Evolutionary conservation across 2,113 vertebrate species (phyloP), one percentile per base, ranked within the genome.

Genomic region (Physeter macrocephalus): DNA sequence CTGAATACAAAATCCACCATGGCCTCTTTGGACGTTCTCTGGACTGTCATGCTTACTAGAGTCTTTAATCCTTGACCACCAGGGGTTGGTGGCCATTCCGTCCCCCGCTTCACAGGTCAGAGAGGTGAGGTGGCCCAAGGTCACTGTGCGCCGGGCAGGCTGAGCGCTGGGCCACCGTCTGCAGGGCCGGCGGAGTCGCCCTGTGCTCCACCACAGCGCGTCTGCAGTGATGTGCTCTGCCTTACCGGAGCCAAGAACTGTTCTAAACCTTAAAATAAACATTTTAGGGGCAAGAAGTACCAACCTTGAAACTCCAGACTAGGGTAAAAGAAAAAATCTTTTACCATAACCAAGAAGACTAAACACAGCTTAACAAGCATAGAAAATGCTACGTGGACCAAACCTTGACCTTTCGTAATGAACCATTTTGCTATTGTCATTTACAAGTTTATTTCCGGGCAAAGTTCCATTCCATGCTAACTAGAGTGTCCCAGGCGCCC

Each of bases 301-400:
- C 96, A 98, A 95, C 96, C 98, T 97, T 98, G 96, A 98, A 98
- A 98, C 93, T 87, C 87, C 89, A 96, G 96, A 96, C 95, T 66
- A 20, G 74, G 94, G 92, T 88, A 81, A 93, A 95, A 96, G 88
- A 78, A 96, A 92, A 97, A 95, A 82, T 41, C 94, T 49, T 96
- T 93, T 86, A n/a, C 84, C 86, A 71, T 31, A 91, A 85, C 82
- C 88, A 86, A 91, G 95, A 96, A 96, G 96, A 97, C 97, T 96
- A 97, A 95, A 97, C 95, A 97, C 61, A 57, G 80, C 31, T 78
- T 87, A 3, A 83, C 29, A 7, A 31, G 81, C 49, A 36, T 41
- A 77, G 74, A 84, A 71, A 84, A 34, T 0, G 74, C 75, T 54
- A 14, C 1, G 1, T 49, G 80, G 75, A 88, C 31, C 94, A 80